These are phyloP conservation scores for Drosophila maculinotata DNA, from an alignment of 2,888 invertebrate species.

Conservation along the genomic window DNA sequence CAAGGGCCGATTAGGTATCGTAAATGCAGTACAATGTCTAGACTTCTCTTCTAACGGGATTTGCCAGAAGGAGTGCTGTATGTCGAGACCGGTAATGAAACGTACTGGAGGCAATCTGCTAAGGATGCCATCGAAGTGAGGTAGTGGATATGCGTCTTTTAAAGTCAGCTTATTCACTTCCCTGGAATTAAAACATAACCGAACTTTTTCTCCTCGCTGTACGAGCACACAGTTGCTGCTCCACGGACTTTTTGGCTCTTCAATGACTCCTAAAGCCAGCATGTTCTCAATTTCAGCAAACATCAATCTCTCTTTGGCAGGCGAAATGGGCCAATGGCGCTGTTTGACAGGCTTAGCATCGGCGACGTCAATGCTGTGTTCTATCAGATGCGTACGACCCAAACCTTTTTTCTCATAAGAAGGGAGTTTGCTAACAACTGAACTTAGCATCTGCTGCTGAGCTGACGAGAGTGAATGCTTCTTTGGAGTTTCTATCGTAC, in stretches of 20 bases:
- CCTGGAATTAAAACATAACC: slow-evolving; percentile 69
- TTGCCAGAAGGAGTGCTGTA: background rate
- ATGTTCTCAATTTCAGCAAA: background rate
- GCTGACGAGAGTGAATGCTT: background rate
- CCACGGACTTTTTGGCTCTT: too few relatives aligned
- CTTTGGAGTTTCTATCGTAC: background rate
- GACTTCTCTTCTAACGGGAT: background rate
- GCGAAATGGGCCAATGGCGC: background rate
- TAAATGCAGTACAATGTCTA: background rate
- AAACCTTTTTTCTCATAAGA: slow-evolving; percentile 3
- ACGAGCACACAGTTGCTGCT: too few relatives aligned
- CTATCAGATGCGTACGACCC: slow-evolving; percentile 1
- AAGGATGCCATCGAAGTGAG: too few relatives aligned
- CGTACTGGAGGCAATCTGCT: too few relatives aligned
- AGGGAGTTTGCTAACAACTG: background rate
- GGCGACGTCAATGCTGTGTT: slow-evolving; percentile 3
- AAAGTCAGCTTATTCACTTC: slow-evolving; percentile 55
- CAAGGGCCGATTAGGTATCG: background rate
- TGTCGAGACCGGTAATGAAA: background rate
- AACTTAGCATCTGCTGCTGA: background rate
- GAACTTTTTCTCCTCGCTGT: slow-evolving; percentile 17
- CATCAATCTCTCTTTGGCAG: background rate
- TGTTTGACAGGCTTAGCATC: too few relatives aligned
- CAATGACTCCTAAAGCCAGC: too few relatives aligned
- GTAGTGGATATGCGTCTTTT: too few relatives aligned